A percentile compares a stretch with the other conserved stretches of the same genome.
phyloP scores from a whole-genome alignment of 1,140 invertebrate genomes.

The Stegodyphus dumicola region DNA sequence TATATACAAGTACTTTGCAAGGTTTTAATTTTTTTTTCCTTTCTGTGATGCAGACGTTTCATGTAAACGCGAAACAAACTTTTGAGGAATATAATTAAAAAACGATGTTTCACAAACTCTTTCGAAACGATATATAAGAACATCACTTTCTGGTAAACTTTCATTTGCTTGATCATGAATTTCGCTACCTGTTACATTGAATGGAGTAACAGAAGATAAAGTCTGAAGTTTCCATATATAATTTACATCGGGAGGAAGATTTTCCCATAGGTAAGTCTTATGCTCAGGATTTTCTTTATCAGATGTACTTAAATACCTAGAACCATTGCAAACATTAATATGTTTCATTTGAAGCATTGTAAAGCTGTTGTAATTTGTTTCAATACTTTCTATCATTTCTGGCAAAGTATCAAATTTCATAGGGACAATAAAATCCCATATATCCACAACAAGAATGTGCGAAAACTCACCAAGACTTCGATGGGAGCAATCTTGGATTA shows the following conservation, averaged over 20 bases:
- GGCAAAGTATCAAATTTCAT: neutral
- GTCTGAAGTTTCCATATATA: neutral
- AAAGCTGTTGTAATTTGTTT: neutral
- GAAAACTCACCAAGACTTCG: neutral
- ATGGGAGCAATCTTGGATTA: constrained; percentile 12
- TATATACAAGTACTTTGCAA: neutral
- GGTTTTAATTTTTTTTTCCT: neutral
- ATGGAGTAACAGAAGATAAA: neutral
- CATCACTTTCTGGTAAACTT: neutral
- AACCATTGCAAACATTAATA: neutral
- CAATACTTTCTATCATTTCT: neutral
- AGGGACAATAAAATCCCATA: neutral
- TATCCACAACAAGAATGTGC: neutral
- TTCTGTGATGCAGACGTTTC: neutral
- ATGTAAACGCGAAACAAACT: neutral
- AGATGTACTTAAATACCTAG: neutral
- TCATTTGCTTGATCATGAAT: neutral
- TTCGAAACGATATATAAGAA: neutral
- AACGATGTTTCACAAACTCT: neutral
- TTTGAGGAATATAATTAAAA: neutral
- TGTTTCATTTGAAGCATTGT: neutral
- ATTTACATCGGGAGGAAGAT: neutral
- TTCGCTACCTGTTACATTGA: neutral
- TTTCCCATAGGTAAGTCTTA: neutral
- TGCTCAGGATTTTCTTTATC: neutral